A percentile compares a stretch with the other conserved stretches of the same genome.
These are phyloP conservation scores for Astyanax mexicanus DNA, from an alignment of 2,797 vertebrate species.

Conservation along the genomic window DNA sequence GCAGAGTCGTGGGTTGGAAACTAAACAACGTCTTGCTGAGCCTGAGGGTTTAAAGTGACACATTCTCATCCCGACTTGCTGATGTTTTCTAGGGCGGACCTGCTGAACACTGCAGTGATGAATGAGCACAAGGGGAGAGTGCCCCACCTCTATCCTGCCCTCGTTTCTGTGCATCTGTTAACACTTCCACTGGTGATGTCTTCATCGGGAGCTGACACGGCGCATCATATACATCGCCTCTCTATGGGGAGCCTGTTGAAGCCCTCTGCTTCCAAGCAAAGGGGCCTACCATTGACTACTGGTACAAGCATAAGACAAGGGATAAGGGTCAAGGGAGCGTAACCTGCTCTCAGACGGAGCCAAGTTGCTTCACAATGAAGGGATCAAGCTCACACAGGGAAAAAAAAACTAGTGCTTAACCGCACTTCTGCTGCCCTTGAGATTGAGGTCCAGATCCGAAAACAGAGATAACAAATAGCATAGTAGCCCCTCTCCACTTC, in stretches of 20 bases:
- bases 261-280: neutral
- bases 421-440: too few relatives aligned
- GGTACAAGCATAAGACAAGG: neutral
- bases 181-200: conserved; percentile 31
- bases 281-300: neutral
- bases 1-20: neutral
- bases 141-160: neutral
- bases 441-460: too few relatives aligned
- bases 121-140: conserved; percentile 22
- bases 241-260: neutral
- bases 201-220: conserved; percentile 38
- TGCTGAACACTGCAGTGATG: neutral
- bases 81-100: conserved; percentile 23
- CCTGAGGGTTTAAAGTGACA: conserved; percentile 33
- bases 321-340: neutral
- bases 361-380: neutral
- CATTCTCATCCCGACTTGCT: neutral
- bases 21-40: conserved; percentile 22
- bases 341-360: neutral
- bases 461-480: neutral
- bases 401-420: neutral
- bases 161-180: conserved; percentile 10
- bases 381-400: neutral
- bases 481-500: too few relatives aligned
- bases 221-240: neutral